Percentiles rank a stretch among this genome's conserved stretches.
Conservation (phyloP, 2,113 vertebrate genomes). For the Sitta europaea region DNA sequence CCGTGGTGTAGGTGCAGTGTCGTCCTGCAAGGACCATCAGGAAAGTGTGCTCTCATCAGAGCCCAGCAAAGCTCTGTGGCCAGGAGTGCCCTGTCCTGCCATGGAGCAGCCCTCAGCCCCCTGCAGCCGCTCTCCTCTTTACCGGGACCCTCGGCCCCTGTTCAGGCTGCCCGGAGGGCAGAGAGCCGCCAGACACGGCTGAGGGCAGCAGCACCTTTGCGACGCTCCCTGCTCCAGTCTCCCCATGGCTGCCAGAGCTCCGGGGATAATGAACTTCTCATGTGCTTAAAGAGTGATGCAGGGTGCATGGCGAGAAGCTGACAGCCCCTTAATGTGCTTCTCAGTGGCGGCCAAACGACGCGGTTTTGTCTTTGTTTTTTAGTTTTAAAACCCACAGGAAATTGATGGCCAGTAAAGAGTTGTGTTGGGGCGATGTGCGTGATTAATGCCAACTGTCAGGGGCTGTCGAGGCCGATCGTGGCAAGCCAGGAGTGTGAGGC, state of each 20-base stretch:
- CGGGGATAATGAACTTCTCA: constrained; percentile 86
- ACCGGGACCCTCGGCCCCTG: background rate
- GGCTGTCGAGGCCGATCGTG: constrained; percentile 67
- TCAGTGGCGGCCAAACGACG: constrained; percentile 73
- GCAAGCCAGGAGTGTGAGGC: background rate
- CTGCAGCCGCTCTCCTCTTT: accelerated
- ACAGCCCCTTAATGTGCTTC: constrained; percentile 86
- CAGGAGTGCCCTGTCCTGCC: accelerated
- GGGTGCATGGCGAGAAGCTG: constrained; percentile 80
- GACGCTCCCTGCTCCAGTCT: constrained; percentile 43
- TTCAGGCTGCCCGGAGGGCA: accelerated
- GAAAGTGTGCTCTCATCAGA: background rate
- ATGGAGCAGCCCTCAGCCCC: accelerated
- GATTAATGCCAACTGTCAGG: constrained; percentile 86
- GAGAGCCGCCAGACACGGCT: accelerated
- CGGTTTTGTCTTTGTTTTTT: constrained; percentile 73
- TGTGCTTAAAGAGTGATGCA: constrained; percentile 88
- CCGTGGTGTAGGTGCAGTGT: accelerated
- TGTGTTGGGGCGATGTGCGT: constrained; percentile 77
- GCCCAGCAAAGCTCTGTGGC: background rate
- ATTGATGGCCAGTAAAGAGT: constrained; percentile 83
- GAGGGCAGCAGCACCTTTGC: background rate
- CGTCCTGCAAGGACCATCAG: background rate
- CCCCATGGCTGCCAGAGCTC: constrained; percentile 72
- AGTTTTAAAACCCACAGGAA: constrained; percentile 76